Conservation (phyloP, 2,797 vertebrate genomes). For the Bucorvus abyssinicus region DNA sequence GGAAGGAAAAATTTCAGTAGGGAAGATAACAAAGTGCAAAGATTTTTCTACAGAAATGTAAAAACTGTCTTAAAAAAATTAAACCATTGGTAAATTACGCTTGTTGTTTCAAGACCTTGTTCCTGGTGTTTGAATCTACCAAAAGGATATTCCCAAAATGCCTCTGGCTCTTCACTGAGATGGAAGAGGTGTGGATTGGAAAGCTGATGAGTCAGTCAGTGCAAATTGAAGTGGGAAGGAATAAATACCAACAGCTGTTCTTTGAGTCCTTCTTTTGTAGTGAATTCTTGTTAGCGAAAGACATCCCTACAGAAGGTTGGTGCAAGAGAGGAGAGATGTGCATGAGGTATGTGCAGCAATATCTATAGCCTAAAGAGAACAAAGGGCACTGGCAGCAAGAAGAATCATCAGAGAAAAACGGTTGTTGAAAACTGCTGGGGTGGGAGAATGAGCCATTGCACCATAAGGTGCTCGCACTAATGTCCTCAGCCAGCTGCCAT, state of each 20-base stretch:
- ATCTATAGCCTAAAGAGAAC: background rate
- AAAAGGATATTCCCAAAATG: background rate
- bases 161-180: background rate
- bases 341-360: background rate
- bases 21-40: background rate
- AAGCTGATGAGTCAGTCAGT: background rate
- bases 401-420: background rate
- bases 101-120: background rate
- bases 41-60: background rate
- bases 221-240: background rate
- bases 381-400: background rate
- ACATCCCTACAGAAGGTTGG: background rate
- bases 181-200: background rate
- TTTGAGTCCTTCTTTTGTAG: background rate
- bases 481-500: background rate
- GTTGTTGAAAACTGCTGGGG: background rate
- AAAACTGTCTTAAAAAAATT: background rate
- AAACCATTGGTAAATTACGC: background rate
- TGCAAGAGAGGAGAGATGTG: background rate
- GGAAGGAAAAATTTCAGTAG: background rate
- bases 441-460: background rate
- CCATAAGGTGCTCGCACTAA: accelerated
- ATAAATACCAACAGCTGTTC: background rate
- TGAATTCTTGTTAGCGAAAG: background rate
- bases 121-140: background rate